Conservation (phyloP, 2,888 invertebrate species). For the Callyntrura guangdongensis region DNA sequence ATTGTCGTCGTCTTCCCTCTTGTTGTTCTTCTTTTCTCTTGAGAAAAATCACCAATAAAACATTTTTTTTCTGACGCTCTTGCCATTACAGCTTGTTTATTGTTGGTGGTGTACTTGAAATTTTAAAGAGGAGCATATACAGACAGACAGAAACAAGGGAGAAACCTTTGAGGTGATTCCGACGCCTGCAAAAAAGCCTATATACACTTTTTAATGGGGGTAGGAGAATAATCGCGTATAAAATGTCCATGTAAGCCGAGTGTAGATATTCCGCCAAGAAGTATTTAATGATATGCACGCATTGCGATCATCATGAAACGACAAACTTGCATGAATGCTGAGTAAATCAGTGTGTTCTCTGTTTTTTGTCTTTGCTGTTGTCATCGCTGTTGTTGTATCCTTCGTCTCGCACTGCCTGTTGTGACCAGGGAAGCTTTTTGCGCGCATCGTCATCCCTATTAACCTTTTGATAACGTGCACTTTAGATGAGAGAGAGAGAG, state of each 20-base stretch:
- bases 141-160: neutral
- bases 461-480: conserved; percentile 40
- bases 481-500: too few species aligned
- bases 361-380: neutral
- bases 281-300: neutral
- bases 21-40: neutral
- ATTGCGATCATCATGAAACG: too few species aligned
- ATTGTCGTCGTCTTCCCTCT: conserved; percentile 39
- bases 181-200: conserved; percentile 14
- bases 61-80: too few species aligned
- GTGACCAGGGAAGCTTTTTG: too few species aligned
- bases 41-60: conserved; percentile 8
- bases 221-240: neutral
- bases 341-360: conserved; percentile 10
- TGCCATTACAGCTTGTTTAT: conserved; percentile 29
- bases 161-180: conserved; percentile 50
- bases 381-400: neutral
- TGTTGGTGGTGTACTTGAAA: neutral
- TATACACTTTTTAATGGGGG: neutral
- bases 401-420: too few species aligned
- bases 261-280: neutral
- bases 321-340: conserved; percentile 30
- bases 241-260: neutral
- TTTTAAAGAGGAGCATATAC: too few species aligned
- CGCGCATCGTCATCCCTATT: too few species aligned